Evolutionary conservation across 1,140 invertebrate genomes (phyloP).

Genomic region (Lordiphosa clarofinis): DNA sequence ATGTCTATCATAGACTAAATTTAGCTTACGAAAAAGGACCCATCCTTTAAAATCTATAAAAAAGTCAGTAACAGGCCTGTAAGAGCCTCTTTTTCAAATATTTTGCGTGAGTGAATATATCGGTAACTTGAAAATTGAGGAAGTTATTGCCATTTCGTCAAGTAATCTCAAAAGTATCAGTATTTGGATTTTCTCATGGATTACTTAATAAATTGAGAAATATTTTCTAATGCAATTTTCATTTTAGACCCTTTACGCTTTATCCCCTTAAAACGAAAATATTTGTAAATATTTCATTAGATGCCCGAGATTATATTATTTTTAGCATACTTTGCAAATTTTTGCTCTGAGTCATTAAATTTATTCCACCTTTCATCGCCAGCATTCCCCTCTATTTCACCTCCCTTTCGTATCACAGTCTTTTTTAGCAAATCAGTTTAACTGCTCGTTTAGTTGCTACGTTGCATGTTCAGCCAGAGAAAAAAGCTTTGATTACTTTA

Average conservation of each 20-base stretch:
- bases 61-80: no score
- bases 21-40: no score
- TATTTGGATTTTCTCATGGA: neutral
- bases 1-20: no score
- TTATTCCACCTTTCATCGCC: slow-evolving; percentile 7
- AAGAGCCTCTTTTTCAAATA: no score
- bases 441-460: slow-evolving; percentile 27
- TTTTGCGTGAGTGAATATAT: no score
- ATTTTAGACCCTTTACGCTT: no score
- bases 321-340: neutral
- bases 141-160: no score
- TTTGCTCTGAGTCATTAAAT: slow-evolving; percentile 29
- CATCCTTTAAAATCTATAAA: no score
- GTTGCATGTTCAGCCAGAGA: slow-evolving; percentile 4
- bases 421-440: slow-evolving; percentile 36
- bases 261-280: neutral
- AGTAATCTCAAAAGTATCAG: no score
- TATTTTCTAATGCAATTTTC: slow-evolving; percentile 4
- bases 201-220: no score
- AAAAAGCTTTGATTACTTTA: slow-evolving; percentile 53
- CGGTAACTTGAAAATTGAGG: no score
- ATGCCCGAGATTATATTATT: slow-evolving; percentile 2
- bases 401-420: neutral
- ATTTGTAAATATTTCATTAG: neutral
- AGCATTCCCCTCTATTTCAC: neutral